Conservation (phyloP, 2,113 vertebrate species). For the Morone chrysops region DNA sequence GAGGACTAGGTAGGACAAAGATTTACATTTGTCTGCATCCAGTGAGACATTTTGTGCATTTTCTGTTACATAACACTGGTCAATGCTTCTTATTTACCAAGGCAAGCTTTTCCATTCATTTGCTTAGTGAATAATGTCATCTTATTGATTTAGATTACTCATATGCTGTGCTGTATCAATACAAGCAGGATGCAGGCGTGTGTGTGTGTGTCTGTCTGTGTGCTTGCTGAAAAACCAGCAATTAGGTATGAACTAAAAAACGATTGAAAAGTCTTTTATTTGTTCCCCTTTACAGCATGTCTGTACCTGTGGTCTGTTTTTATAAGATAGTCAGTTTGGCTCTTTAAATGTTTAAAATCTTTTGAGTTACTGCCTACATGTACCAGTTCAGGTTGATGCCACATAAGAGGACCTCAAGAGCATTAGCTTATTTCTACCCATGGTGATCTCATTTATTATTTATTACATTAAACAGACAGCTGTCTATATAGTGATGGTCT, state of each 20-base stretch:
- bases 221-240: not conserved
- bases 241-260: not conserved
- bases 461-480: not conserved
- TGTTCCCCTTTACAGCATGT: not conserved
- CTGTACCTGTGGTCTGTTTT: not conserved
- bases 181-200: not conserved
- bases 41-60: not conserved
- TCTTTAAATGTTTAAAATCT: not conserved
- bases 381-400: too few relatives aligned
- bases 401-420: not conserved
- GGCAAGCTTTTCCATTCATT: slow-evolving; percentile 20
- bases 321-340: not conserved
- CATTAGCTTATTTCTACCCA: not conserved
- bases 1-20: not conserved
- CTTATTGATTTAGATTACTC: slow-evolving; percentile 33
- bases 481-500: not conserved
- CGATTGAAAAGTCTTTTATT: not conserved
- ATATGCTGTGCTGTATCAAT: not conserved
- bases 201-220: slow-evolving; percentile 8
- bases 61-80: slow-evolving; percentile 12
- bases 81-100: slow-evolving; percentile 30
- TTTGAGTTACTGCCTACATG: not conserved
- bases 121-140: slow-evolving; percentile 31
- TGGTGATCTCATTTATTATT: not conserved
- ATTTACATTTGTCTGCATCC: slow-evolving; percentile 21